Evolutionary conservation across 2,113 vertebrate species (phyloP).

Genomic region (Sorex araneus): DNA sequence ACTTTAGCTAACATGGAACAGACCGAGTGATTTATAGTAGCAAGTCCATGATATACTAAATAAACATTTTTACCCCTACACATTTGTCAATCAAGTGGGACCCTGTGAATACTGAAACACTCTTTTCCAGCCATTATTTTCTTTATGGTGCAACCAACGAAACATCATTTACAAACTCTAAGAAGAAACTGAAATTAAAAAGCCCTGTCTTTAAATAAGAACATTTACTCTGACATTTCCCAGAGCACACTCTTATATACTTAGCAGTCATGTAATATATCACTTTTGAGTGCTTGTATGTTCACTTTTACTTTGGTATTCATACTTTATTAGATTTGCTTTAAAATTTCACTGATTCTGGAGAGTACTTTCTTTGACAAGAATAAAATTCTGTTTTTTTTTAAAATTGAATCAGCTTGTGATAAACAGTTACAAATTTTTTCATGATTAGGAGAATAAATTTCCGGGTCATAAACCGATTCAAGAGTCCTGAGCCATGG

Average conservation of each 20-base stretch:
- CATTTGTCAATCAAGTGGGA: background rate
- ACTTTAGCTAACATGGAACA: background rate
- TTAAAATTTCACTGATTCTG: conserved; percentile 64
- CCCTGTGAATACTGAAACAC: background rate
- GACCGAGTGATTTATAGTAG: background rate
- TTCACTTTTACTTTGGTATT: conserved; percentile 69
- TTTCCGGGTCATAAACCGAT: conserved; percentile 72
- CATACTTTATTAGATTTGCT: conserved; percentile 67
- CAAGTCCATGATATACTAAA: background rate
- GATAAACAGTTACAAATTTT: too few relatives aligned
- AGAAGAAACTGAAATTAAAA: background rate
- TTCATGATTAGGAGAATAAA: conserved; percentile 46
- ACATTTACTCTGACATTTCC: conserved; percentile 57
- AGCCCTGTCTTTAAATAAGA: background rate
- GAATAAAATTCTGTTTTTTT: background rate
- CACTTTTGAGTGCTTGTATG: conserved; percentile 58
- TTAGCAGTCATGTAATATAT: conserved; percentile 8
- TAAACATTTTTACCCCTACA: background rate
- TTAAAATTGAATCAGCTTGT: too few relatives aligned
- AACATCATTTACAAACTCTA: background rate
- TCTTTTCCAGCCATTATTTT: background rate
- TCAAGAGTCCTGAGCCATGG: conserved; percentile 74
- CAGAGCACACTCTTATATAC: conserved; percentile 61
- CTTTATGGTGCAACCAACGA: background rate
- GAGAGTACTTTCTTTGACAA: conserved; percentile 65